Conservation (phyloP, 2,888 invertebrate genomes). For the Epinotia nisella region DNA sequence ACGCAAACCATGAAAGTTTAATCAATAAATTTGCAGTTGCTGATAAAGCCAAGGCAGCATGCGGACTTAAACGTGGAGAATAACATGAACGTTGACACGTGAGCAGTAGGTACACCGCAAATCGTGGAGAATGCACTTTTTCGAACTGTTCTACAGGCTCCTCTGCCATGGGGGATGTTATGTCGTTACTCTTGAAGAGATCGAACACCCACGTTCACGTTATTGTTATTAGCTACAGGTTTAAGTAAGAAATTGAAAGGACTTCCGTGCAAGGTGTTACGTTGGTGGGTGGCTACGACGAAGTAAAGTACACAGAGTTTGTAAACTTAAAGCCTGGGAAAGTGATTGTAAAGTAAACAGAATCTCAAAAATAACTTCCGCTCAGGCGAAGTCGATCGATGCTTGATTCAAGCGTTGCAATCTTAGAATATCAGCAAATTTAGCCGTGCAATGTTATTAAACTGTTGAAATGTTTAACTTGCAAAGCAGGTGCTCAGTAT, state of each 20-base stretch:
- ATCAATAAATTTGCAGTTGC: conserved; percentile 3
- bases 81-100: background rate
- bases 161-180: background rate
- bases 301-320: conserved; percentile 32
- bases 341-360: conserved; percentile 35
- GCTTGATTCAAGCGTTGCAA: background rate
- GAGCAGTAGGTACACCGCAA: no score
- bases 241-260: background rate
- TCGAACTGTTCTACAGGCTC: background rate
- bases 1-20: conserved; percentile 17
- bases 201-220: background rate
- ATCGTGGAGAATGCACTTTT: background rate
- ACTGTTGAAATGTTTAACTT: conserved; percentile 1
- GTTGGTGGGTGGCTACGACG: background rate
- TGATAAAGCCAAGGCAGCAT: conserved; percentile 2
- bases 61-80: conserved; percentile 3
- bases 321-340: conserved; percentile 33
- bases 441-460: conserved; percentile 2
- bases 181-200: background rate
- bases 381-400: conserved; percentile 1
- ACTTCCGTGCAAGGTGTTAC: conserved; percentile 1
- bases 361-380: conserved; percentile 34
- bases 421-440: conserved; percentile 16
- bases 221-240: background rate
- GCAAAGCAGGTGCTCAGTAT: background rate